phyloP scores from a whole-genome alignment of 1,140 invertebrate genomes.

The Liolophura sinensis region DNA sequence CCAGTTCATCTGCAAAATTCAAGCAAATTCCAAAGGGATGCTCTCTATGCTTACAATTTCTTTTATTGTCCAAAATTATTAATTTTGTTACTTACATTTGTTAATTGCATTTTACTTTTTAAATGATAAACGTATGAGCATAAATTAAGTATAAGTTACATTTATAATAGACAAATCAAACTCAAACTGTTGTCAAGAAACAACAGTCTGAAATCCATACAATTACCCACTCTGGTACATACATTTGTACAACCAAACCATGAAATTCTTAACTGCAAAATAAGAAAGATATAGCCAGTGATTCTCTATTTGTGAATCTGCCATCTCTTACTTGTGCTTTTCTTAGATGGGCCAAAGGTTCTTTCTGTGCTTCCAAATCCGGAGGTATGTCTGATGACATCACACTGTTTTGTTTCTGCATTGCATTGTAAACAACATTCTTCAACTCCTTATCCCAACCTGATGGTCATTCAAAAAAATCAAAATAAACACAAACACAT shows the following conservation, averaged over 20 bases:
- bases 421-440: constrained; percentile 47
- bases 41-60: too few species aligned
- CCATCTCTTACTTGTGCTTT: constrained; percentile 69
- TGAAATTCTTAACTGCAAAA: neutral
- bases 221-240: neutral
- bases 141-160: neutral
- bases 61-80: too few species aligned
- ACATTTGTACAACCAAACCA: neutral
- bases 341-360: constrained; percentile 70
- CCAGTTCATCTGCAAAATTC: constrained; percentile 64
- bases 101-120: too few species aligned
- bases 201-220: neutral
- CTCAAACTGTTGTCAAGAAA: neutral
- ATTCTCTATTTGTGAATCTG: constrained; percentile 5
- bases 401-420: constrained; percentile 36
- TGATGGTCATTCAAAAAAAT: constrained; percentile 14
- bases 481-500: constrained; percentile 7
- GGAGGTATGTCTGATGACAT: constrained; percentile 19
- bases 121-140: too few species aligned
- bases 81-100: too few species aligned
- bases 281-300: neutral
- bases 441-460: constrained; percentile 50
- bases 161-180: neutral
- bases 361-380: constrained; percentile 47
- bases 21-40: too few species aligned